These are phyloP conservation scores for Marcusenius ussheri DNA, from an alignment of 2,113 vertebrate genomes.

Conservation along the genomic window DNA sequence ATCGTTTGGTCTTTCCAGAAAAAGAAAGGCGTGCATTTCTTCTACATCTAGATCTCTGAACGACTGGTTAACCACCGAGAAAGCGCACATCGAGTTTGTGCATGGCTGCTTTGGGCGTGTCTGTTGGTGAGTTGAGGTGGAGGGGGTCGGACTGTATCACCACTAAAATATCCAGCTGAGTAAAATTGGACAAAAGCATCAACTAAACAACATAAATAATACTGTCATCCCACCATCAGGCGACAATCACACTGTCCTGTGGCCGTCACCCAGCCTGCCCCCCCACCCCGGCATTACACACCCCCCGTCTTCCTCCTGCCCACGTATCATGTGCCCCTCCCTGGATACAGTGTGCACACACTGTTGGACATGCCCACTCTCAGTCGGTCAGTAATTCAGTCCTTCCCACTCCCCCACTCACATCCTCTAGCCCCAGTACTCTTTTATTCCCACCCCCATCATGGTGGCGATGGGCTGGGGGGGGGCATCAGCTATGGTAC, in stretches of 20 bases:
- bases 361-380: not conserved
- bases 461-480: not conserved
- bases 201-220: not conserved
- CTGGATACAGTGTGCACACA: not conserved
- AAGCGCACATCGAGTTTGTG: not conserved
- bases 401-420: not conserved
- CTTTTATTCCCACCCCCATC: not conserved
- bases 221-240: not conserved
- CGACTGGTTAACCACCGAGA: not conserved
- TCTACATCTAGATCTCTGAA: not conserved
- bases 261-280: not conserved
- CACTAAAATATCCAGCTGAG: not conserved
- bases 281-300: not conserved
- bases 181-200: not conserved
- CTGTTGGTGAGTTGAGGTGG: not conserved
- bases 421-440: not conserved
- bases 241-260: not conserved
- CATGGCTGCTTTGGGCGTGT: not conserved
- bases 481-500: not conserved
- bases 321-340: not conserved
- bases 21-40: not conserved
- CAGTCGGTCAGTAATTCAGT: not conserved
- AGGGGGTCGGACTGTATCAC: not conserved
- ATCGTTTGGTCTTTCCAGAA: not conserved
- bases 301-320: not conserved